Conservation (phyloP, 2,888 invertebrate species). For the Siphlonurus alternatus region DNA sequence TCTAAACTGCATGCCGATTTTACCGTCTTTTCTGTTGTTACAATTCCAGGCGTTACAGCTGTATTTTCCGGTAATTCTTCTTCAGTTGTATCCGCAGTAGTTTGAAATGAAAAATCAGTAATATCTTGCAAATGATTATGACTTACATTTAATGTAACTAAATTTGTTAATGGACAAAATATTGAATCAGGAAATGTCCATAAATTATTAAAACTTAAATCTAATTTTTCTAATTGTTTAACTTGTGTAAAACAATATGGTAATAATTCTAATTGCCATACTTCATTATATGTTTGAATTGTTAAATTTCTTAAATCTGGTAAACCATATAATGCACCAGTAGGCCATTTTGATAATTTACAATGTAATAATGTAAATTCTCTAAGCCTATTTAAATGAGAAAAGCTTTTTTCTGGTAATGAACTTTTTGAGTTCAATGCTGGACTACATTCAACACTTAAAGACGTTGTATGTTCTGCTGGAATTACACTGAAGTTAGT, state of each 20-base stretch:
- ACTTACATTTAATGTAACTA: constrained; percentile 68
- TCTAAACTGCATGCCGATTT: constrained; percentile 48
- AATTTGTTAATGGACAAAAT: constrained; percentile 65
- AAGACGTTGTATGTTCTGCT: constrained; percentile 61
- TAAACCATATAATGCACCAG: constrained; percentile 61
- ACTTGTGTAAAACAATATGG: background rate
- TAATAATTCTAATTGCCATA: constrained; percentile 39
- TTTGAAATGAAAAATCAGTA: constrained; percentile 68
- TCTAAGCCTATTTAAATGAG: constrained; percentile 61
- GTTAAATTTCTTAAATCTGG: constrained; percentile 69
- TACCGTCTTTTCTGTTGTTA: constrained; percentile 19
- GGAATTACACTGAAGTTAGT: constrained; percentile 79
- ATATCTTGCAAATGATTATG: constrained; percentile 78
- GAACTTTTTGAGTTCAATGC: background rate
- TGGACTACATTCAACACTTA: constrained; percentile 56
- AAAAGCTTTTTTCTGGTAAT: constrained; percentile 37
- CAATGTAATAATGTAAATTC: constrained; percentile 71
- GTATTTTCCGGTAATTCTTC: constrained; percentile 20
- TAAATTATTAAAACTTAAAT: constrained; percentile 75
- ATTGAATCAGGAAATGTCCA: constrained; percentile 76
- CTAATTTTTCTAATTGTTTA: constrained; percentile 56
- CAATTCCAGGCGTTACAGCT: constrained; percentile 28
- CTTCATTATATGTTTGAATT: constrained; percentile 65
- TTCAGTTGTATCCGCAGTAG: constrained; percentile 34
- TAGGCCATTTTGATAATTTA: constrained; percentile 68